Conservation (phyloP, 2,113 vertebrate species). For the Aix galericulata region DNA sequence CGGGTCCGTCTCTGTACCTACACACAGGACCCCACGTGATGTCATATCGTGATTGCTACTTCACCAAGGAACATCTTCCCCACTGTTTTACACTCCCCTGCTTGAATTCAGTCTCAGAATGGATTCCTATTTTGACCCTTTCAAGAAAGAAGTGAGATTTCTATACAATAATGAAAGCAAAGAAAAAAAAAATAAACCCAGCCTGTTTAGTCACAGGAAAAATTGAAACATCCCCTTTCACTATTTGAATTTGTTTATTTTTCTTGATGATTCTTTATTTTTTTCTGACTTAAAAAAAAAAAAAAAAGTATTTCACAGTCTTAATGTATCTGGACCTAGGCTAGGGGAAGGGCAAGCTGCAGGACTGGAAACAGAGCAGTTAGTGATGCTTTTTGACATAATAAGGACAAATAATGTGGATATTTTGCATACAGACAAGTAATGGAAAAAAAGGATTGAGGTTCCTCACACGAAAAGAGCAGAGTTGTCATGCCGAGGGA, state of each 20-base stretch:
- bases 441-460: background rate
- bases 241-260: background rate
- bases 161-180: background rate
- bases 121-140: background rate
- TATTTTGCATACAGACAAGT: background rate
- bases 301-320: background rate
- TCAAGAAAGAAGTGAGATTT: background rate
- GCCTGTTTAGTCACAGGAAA: background rate
- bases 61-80: background rate
- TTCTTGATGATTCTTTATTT: background rate
- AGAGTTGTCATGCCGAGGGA: fast-evolving
- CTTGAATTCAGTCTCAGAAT: background rate
- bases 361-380: background rate
- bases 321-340: background rate
- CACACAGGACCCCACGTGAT: background rate
- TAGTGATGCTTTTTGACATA: background rate
- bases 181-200: background rate
- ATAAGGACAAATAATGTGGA: background rate
- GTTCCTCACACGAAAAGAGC: background rate
- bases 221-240: background rate
- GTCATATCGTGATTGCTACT: background rate
- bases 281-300: background rate
- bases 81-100: background rate
- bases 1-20: background rate
- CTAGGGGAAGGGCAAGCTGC: background rate